Evolutionary conservation across 2,113 vertebrate genomes (phyloP).

Genomic region (Athene noctua): DNA sequence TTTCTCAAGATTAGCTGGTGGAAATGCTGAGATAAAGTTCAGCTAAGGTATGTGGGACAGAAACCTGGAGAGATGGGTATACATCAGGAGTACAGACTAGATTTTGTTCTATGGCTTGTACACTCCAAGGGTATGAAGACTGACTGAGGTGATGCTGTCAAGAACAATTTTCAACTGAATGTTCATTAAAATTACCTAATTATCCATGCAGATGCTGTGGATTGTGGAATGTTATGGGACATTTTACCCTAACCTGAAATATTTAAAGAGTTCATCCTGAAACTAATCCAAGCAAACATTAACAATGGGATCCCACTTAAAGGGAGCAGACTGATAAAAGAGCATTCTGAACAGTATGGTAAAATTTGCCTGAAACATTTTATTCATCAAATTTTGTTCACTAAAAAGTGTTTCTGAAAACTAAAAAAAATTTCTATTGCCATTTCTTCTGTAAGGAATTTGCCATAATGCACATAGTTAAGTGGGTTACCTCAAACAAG

Average conservation of each 20-base stretch:
- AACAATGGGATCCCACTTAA: conserved; percentile 76
- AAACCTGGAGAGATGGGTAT: conserved; percentile 67
- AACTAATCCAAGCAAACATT: conserved; percentile 78
- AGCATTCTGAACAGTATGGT: conserved; percentile 78
- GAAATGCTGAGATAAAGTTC: conserved; percentile 72
- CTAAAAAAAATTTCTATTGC: conserved; percentile 77
- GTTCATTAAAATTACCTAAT: conserved; percentile 79
- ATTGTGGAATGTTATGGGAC: conserved; percentile 82
- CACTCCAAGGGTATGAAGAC: conserved; percentile 75
- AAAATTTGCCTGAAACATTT: conserved; percentile 88
- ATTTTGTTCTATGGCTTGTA: conserved; percentile 81
- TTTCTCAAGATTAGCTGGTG: conserved; percentile 76
- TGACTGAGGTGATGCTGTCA: conserved; percentile 78
- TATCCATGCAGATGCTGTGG: conserved; percentile 75
- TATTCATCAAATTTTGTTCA: conserved; percentile 83
- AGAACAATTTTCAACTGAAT: conserved; percentile 83
- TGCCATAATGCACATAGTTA: conserved; percentile 81
- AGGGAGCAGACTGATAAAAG: conserved; percentile 83
- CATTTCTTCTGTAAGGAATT: conserved; percentile 81
- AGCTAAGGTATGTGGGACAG: conserved; percentile 62
- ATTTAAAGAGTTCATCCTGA: conserved; percentile 87
- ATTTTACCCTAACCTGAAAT: conserved; percentile 89
- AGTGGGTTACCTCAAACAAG: conserved; percentile 79
- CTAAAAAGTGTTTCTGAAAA: conserved; percentile 74
- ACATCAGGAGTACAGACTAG: conserved; percentile 74